Evolutionary conservation across 2,113 vertebrate genomes (phyloP), one percentile per base, ranked within the genome.

Genomic region (Lichenostomus cassidix): DNA sequence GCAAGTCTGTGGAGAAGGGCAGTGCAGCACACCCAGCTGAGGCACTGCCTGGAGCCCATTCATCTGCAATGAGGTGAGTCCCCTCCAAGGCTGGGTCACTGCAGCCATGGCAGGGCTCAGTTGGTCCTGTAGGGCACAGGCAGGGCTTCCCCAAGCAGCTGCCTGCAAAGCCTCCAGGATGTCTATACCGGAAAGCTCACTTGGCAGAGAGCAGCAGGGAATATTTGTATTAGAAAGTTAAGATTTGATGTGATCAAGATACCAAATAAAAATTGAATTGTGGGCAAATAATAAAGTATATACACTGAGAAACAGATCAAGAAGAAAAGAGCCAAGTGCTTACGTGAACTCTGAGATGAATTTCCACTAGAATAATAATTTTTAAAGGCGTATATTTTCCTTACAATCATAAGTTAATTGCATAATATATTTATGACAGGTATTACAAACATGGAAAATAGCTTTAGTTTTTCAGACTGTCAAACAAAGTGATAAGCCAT

Each of bases 351-450:
- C 52, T 1, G 9, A 93, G 71, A 73, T 70, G 0, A 85, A 84
- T 90, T 87, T 94, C 56, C 25, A 46, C 74, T 68, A 58, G 49
- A 88, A 89, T 53, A 87, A 62, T 83, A 69, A 55, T 83, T 80
- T 88, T 81, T 47, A 71, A 94, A 94, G 44, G 33, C 65, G 52
- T 80, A 17, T 82, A 12, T 97, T 95, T 93, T 85, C 74, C 46
- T 83, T 91, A 73, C 29, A 73, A 70, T 89, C 39, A 5, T 63
- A 91, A 94, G 35, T 92, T 94, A 94, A 92, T 96, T 49, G 53
- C 62, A 73, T 68, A 74, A 93, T 87, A 63, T 58, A 65, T 65
- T 94, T 96, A 63, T 92, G 89, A 89, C 87, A 92, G 59, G 24
- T 87, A 79, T 82, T 90, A 58, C 0, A 0, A 87, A 91, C 4